Percentiles rank a stretch among this genome's conserved stretches.
These are phyloP conservation scores for Rhagium mordax DNA, from an alignment of 2,888 invertebrate species.

Conservation along the genomic window DNA sequence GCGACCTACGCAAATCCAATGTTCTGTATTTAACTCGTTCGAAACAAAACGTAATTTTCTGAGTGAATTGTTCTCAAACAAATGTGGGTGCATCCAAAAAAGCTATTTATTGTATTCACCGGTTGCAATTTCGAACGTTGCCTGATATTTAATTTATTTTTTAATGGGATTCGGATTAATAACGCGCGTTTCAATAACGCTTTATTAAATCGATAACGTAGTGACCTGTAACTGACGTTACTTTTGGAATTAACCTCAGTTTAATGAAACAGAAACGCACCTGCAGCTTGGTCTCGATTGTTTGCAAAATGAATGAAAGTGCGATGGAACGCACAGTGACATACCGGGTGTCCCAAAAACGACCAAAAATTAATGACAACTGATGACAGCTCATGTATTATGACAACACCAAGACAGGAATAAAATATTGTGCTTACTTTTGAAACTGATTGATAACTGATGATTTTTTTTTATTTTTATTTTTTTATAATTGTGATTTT, in stretches of 20 bases:
- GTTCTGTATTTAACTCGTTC: slow-evolving; percentile 9
- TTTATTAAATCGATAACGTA: slow-evolving; percentile 28
- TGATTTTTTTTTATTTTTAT: too few relatives aligned
- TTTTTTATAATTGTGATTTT: too few relatives aligned
- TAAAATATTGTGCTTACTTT: too few relatives aligned
- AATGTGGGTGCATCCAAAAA: neutral
- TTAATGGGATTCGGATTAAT: slow-evolving; percentile 37
- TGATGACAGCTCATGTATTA: too few relatives aligned
- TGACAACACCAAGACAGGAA: too few relatives aligned
- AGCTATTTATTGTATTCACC: slow-evolving; percentile 13
- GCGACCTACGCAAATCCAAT: neutral
- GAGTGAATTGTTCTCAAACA: slow-evolving; percentile 1
- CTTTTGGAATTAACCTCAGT: slow-evolving; percentile 11
- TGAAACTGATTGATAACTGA: too few relatives aligned
- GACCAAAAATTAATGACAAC: too few relatives aligned
- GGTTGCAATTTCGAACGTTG: slow-evolving; percentile 14
- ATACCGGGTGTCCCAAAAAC: too few relatives aligned
- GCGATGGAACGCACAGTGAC: neutral
- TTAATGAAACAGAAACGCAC: neutral
- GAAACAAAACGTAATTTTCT: slow-evolving; percentile 12
- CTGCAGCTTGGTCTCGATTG: neutral
- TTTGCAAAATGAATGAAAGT: neutral
- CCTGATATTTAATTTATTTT: slow-evolving; percentile 29
- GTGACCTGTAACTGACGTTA: slow-evolving; percentile 28
- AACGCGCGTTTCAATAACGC: slow-evolving; percentile 3